A percentile compares a stretch with the other conserved stretches of the same genome.
phyloP scores from a whole-genome alignment of 2,113 vertebrate genomes.

The Prolemur simus region DNA sequence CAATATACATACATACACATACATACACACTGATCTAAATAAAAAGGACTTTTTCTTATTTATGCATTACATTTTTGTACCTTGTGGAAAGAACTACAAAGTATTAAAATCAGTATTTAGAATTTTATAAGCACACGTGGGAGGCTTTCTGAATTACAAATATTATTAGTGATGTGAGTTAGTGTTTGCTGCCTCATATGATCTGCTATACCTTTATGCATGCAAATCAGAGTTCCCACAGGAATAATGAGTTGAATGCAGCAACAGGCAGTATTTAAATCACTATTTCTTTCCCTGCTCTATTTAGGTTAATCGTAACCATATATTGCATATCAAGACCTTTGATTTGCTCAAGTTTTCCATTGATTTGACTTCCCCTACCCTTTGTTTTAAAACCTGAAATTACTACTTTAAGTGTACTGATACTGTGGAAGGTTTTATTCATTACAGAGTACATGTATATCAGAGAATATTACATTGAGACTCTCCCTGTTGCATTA shows the following conservation, averaged over 20 bases:
- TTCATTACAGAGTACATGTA: not conserved
- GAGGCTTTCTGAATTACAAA: not conserved
- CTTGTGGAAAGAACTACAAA: slow-evolving; percentile 14
- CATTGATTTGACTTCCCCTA: slow-evolving; percentile 3
- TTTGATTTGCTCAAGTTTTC: slow-evolving; percentile 58
- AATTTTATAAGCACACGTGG: not conserved
- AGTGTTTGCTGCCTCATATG: slow-evolving; percentile 2
- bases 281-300: not conserved
- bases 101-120: slow-evolving; percentile 24
- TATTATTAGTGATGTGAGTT: not conserved
- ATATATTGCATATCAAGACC: not conserved
- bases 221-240: slow-evolving; percentile 53
- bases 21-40: not conserved
- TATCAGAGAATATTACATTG: not conserved
- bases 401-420: slow-evolving; percentile 4
- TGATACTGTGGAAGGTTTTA: not conserved
- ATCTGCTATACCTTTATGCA: not conserved
- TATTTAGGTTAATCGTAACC: slow-evolving; percentile 1
- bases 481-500: slow-evolving; percentile 19
- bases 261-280: not conserved
- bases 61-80: not conserved
- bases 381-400: slow-evolving; percentile 11
- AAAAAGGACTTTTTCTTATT: not conserved
- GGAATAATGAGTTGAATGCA: slow-evolving; percentile 57
- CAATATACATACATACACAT: not conserved